A percentile compares a stretch with the other conserved stretches of the same genome.
Evolutionary conservation across 2,888 invertebrate species (phyloP).

Genomic region (Meiosimyza decipiens): DNA sequence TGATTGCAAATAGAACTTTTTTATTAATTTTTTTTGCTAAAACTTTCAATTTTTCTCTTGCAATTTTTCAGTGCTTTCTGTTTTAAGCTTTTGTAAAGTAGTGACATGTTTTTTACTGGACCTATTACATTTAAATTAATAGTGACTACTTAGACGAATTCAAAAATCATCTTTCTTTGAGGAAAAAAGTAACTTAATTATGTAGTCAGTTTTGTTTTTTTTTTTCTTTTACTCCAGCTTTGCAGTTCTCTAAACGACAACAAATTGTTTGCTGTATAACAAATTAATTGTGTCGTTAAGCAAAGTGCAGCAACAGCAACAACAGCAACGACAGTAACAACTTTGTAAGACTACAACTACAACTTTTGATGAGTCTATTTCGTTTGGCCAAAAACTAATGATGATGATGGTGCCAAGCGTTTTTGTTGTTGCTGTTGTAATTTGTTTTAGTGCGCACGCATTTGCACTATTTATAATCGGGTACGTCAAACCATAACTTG

Average conservation of each 20-base stretch:
- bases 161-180: constrained; percentile 12
- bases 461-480: constrained; percentile 51
- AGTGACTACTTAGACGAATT: constrained; percentile 28
- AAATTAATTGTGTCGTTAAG: constrained; percentile 36
- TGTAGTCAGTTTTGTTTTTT: constrained; percentile 40
- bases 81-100: too few species aligned
- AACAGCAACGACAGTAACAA: neutral
- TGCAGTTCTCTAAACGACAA: too few species aligned
- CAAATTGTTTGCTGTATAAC: neutral
- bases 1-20: too few species aligned
- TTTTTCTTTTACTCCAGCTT: too few species aligned
- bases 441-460: constrained; percentile 42
- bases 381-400: constrained; percentile 40
- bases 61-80: too few species aligned
- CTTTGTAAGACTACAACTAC: neutral
- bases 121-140: neutral
- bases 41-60: too few species aligned
- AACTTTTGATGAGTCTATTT: constrained; percentile 40
- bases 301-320: constrained; percentile 30
- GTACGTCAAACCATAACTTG: constrained; percentile 49
- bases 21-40: too few species aligned
- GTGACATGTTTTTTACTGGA: too few species aligned
- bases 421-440: constrained; percentile 38
- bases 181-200: constrained; percentile 19
- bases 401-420: constrained; percentile 36